Base-by-base conservation (phyloP, 2,888 invertebrate genomes). In the Drosophila falleni region DNA sequence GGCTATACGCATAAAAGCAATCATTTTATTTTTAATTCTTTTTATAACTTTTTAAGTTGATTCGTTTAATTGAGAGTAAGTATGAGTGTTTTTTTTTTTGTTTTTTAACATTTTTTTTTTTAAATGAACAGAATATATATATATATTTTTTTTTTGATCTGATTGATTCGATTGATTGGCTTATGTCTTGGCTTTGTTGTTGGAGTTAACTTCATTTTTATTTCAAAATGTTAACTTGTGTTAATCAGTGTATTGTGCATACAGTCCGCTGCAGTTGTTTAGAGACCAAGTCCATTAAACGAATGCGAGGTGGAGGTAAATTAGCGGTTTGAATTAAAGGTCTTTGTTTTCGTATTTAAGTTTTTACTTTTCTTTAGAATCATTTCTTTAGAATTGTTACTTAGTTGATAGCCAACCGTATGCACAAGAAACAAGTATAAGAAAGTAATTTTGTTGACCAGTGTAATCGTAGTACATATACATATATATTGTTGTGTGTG, bases 21-120 rank as follows among this genome's bases (percentile, higher is more conserved):
- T 47, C 13, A 37, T 63, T 19, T 59, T 42, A 41, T 42, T 6
- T 39, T 8, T 39, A 41, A 41, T 37, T 33, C 41, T 67, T 68
- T 74, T 74, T 78, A 51, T 87, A 83, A 83, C 83, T 83, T 83
- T 83, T 81, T 15, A 83, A 89, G 85, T 89, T 87, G 58, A 53
- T 84, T 87, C 80, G 82, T 79, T 72, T 54, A 82, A 86, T 77
- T 88, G 81, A 81, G 65, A 71, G 64, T 67, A 51, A 64, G 66
- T 41, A 26, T 55, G 33, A 35, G 19, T 31, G 55, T 29, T 15
- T 50, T 39, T 53, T 6, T 39, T 23, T 0, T 23, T 23, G 23
- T 23, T 23, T 23, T 23, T 29, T 4, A 29, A 9, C 10, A 10
- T 35, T n/a, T 33, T 46, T 26, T 1, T 46, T 6, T 42, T 46